Evolutionary conservation across 1,140 invertebrate species (phyloP).

Genomic region (Aphelenchoides avenae): DNA sequence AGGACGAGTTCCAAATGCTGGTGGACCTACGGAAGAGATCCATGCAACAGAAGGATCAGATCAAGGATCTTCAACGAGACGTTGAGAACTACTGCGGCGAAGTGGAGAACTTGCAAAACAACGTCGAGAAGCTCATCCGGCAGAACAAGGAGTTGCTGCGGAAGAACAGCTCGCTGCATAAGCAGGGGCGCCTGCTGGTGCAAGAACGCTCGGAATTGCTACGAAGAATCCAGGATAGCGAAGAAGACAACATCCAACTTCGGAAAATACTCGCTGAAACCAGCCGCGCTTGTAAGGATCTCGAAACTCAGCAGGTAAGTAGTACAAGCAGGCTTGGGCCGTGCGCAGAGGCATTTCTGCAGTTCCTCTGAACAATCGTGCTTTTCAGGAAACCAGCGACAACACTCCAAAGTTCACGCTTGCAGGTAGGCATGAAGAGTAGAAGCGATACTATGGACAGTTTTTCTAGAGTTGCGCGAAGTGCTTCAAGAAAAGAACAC

Average conservation of each 20-base stretch:
- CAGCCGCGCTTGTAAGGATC: constrained; percentile 50
- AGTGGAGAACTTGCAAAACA: constrained; percentile 32
- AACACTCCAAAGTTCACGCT: too few relatives aligned
- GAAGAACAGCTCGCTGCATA: constrained; percentile 41
- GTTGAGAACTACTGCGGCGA: constrained; percentile 15
- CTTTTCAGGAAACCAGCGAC: too few relatives aligned
- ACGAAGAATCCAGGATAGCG: constrained; percentile 23
- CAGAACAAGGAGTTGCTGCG: constrained; percentile 48
- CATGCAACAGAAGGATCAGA: constrained; percentile 36
- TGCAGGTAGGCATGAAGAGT: too few relatives aligned
- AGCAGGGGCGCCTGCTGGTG: constrained; percentile 33
- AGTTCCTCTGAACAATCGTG: too few relatives aligned
- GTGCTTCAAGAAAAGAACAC: constrained; percentile 80
- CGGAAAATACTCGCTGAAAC: constrained; percentile 47
- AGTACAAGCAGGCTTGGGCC: too few relatives aligned
- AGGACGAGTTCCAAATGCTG: constrained; percentile 45
- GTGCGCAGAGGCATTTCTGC: too few relatives aligned
- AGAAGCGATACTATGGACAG: too few relatives aligned
- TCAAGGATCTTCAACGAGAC: constrained; percentile 33
- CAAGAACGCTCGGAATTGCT: constrained; percentile 34
- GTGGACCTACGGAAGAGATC: constrained; percentile 33
- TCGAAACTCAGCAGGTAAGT: constrained; percentile 45
- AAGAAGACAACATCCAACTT: constrained; percentile 48
- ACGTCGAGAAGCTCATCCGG: constrained; percentile 44
- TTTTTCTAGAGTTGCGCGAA: constrained; percentile 78